Evolutionary conservation across 2,797 vertebrate genomes (phyloP), one percentile per base, ranked within the genome.

Genomic region (Falco biarmicus): DNA sequence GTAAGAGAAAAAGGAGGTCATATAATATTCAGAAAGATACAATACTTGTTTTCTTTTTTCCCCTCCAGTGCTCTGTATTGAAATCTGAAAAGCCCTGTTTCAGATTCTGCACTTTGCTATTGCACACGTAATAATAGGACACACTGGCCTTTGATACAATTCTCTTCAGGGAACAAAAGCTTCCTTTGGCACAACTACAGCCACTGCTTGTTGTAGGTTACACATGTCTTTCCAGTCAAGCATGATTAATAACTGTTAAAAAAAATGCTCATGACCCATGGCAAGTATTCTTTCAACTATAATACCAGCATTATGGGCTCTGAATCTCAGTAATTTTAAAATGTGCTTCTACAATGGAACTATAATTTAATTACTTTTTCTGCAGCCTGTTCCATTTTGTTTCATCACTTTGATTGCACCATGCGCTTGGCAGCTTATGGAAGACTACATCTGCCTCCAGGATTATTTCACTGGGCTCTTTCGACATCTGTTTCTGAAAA

Each of bases 331-430:
- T 96, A 95, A 97, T 97, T 97, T 97, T 93, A 96, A 97, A 97
- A 97, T 96, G 96, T 96, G 95, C 94, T 95, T 97, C 92, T 95
- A 97, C 89, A 96, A 96, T 97, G 94, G 89, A 96, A 96, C 94
- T 87, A 95, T 97, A 96, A 97, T 97, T 96, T 97, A 97, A 97
- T 97, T 97, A 97, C 96, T 94, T 96, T 96, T 96, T 95, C 91
- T 96, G 87, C 95, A 97, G 96, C 96, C 96, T 97, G 93, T 93
- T 96, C 93, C 88, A 95, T 97, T 97, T 97, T 97, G 96, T 96
- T 96, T 97, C 96, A 96, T 96, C 95, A 93, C 95, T 97, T 94
- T 97, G 96, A 97, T 96, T 97, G 96, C 92, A 90, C 95, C 86
- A 93, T 93, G 92, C 70, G 50, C 65, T 95, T 95, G 92, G 92